Percentiles rank a stretch among this genome's conserved stretches.
Evolutionary conservation across 2,797 vertebrate species (phyloP).

Genomic region (Mormyrops attenuatus): DNA sequence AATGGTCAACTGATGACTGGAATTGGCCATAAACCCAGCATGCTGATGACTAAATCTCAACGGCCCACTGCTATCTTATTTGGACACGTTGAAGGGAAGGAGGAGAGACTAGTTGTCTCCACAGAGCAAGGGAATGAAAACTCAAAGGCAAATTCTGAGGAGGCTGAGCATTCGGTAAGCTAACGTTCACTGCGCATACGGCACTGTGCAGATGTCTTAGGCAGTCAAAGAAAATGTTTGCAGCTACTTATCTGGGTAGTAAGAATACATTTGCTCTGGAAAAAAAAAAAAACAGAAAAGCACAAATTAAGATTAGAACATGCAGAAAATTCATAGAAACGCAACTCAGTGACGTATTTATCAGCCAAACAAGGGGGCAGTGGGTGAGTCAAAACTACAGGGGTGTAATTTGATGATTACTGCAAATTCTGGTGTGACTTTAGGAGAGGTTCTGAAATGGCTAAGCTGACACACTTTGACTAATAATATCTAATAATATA

Average conservation of each 20-base stretch:
- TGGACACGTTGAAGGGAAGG: slow-evolving; percentile 63
- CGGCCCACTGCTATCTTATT: slow-evolving; percentile 62
- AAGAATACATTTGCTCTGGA: neutral
- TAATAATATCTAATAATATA: neutral
- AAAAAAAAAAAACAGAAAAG: neutral
- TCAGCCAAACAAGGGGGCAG: neutral
- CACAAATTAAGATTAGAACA: neutral
- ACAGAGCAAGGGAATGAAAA: slow-evolving; percentile 72
- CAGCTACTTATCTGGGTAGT: neutral
- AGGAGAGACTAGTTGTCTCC: slow-evolving; percentile 62
- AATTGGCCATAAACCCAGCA: slow-evolving; percentile 8
- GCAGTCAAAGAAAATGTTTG: neutral
- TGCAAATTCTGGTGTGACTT: neutral
- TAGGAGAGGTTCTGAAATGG: neutral
- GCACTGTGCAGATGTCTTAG: neutral
- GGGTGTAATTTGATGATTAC: neutral
- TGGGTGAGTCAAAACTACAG: neutral
- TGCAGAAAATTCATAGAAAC: neutral
- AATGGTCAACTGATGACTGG: slow-evolving; percentile 46
- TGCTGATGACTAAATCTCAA: slow-evolving; percentile 42
- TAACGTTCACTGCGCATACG: neutral
- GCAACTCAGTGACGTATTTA: neutral
- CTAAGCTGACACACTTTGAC: neutral
- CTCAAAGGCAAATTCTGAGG: slow-evolving; percentile 68
- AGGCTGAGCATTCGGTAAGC: slow-evolving; percentile 61